phyloP scores from a whole-genome alignment of 2,113 vertebrate genomes.

The Hoplias malabaricus region DNA sequence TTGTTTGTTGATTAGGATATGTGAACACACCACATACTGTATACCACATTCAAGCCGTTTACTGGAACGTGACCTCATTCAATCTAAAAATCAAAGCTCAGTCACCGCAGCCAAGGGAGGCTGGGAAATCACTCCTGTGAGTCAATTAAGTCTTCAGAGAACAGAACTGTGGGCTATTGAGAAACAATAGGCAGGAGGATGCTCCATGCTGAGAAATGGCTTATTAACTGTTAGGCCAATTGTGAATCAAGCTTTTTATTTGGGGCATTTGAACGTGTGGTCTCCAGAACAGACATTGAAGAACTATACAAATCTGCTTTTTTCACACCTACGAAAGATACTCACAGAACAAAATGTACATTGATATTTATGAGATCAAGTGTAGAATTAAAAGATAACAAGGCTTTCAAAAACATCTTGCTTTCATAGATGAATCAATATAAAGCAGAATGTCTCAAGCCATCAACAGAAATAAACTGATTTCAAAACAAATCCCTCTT shows the following conservation, averaged over 20 bases:
- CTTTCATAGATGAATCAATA: too few species aligned
- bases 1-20: background rate
- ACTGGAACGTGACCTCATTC: background rate
- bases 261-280: background rate
- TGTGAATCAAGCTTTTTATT: background rate
- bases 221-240: conserved; percentile 14
- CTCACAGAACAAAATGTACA: background rate
- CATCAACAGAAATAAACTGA: too few species aligned
- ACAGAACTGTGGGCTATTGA: conserved; percentile 5
- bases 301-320: background rate
- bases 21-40: background rate
- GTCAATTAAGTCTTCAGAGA: conserved; percentile 5
- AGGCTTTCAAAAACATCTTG: background rate
- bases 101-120: background rate
- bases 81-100: conserved; percentile 4
- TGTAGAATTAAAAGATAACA: background rate
- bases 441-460: background rate
- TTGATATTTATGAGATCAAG: background rate
- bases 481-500: too few species aligned
- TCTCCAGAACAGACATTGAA: background rate
- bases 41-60: conserved; percentile 10
- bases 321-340: background rate
- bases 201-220: conserved; percentile 13
- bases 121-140: conserved; percentile 9
- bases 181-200: background rate